These are phyloP conservation scores for Ctenicera cuprea DNA, from an alignment of 2,888 invertebrate species.

Conservation along the genomic window DNA sequence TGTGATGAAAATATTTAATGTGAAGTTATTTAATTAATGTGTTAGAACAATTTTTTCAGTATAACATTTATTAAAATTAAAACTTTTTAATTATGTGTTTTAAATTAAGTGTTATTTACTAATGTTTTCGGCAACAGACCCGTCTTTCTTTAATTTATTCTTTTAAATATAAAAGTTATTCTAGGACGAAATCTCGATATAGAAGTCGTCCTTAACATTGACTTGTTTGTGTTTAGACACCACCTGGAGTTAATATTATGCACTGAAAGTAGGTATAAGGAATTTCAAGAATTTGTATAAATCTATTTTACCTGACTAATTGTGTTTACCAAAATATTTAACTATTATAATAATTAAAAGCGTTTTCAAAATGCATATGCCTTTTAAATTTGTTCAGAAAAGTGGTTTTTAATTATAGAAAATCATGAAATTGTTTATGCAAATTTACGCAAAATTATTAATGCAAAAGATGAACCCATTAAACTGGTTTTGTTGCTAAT, in stretches of 20 bases:
- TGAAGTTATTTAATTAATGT: background rate
- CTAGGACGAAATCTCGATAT: constrained; percentile 9
- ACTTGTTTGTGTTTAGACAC: constrained; percentile 14
- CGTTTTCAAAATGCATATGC: too few species aligned
- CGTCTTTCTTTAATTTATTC: background rate
- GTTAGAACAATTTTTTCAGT: background rate
- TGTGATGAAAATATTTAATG: too few species aligned
- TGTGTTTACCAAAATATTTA: background rate
- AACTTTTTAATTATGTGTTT: background rate
- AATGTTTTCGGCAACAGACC: background rate
- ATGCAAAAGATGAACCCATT: too few species aligned
- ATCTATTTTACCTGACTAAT: background rate
- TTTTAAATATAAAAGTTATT: background rate
- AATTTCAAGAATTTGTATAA: constrained; percentile 18
- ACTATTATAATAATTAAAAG: too few species aligned
- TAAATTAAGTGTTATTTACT: background rate
- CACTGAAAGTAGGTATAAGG: constrained; percentile 7
- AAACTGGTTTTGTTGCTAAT: too few species aligned
- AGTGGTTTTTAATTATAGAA: too few species aligned
- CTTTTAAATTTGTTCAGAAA: too few species aligned
- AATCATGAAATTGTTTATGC: too few species aligned
- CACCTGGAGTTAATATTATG: constrained; percentile 8
- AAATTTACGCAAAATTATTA: too few species aligned
- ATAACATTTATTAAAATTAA: too few species aligned
- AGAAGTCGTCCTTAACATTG: constrained; percentile 33